Evolutionary conservation across 2,797 vertebrate genomes (phyloP), one percentile per base, ranked within the genome.

Genomic region (Luscinia megarhynchos): DNA sequence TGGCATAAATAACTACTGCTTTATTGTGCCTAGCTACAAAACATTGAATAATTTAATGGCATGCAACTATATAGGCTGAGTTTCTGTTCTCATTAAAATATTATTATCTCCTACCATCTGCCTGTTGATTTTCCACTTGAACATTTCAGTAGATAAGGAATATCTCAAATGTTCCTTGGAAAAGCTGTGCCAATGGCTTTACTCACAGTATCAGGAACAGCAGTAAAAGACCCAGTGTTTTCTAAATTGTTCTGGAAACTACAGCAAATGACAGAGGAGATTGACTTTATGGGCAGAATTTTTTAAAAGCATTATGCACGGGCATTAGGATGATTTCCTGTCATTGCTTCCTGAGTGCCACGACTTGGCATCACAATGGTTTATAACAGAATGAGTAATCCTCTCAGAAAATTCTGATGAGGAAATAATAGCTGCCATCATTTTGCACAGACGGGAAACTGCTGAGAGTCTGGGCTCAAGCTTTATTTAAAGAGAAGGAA

Each of bases 31-130:
- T 81, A 57, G 30, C 18, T 83, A 66, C n/a, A 84, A 92, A 79
- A 32, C n/a, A 74, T 7, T 91, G 66, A 95, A 82, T 87, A 90
- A 90, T 91, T 83, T 75, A 91, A 94, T 86, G 63, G 4, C 53
- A 53, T 85, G 46, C 22, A 74, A 78, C 68, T 85, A 40, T 53
- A 79, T 18, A 51, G 36, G 11, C 43, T 87, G 55, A 66, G 19
- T 67, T 87, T 94, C 78, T 94, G 22, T 61, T 84, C 32, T 83
- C 78, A 90, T 96, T 95, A 94, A 80, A 90, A 45, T 80, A 72
- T 90, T 94, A 92, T 86, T 85, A 46, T 93, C 64, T 85, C 74
- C 70, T 61, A 45, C 74, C 64, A 93, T 94, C 88, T 94, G 80
- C 46, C 77, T 78, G 34, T 83, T 94, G 74, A 77, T 82, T 94